A percentile compares a stretch with the other conserved stretches of the same genome.
Conservation (phyloP, 1,140 invertebrate species). For the Calliphora vicina region DNA sequence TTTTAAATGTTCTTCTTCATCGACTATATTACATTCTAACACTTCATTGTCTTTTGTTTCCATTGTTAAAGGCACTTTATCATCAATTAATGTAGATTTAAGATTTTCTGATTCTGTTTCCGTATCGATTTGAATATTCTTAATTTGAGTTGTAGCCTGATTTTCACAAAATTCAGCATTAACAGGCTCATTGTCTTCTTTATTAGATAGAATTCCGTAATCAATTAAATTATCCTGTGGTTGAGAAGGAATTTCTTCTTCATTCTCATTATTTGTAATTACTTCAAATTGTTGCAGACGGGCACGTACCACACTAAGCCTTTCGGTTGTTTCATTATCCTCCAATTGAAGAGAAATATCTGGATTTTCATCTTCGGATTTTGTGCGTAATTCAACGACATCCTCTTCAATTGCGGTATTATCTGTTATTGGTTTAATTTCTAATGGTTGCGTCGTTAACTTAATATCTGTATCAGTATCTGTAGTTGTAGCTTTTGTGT, state of each 20-base stretch:
- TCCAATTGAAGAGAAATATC: neutral
- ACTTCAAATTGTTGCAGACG: slow-evolving; percentile 45
- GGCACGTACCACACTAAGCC: slow-evolving; percentile 45
- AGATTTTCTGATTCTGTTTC: neutral
- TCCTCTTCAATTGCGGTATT: neutral
- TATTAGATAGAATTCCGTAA: neutral
- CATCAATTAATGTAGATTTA: neutral
- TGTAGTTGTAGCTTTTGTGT: neutral
- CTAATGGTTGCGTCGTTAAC: neutral
- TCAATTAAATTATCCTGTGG: neutral
- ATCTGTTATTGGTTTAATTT: neutral
- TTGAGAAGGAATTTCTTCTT: slow-evolving; percentile 36
- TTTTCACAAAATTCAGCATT: neutral
- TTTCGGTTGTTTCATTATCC: slow-evolving; percentile 33
- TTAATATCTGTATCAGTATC: neutral
- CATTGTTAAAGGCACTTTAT: slow-evolving; percentile 41
- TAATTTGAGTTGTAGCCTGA: slow-evolving; percentile 1
- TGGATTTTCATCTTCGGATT: slow-evolving; percentile 2
- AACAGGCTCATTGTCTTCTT: neutral
- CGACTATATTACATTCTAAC: slow-evolving; percentile 39
- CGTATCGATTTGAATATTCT: neutral
- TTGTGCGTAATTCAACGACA: slow-evolving; percentile 18
- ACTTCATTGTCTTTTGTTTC: slow-evolving; percentile 40
- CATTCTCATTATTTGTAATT: slow-evolving; percentile 42
- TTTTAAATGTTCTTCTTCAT: slow-evolving; percentile 48